phyloP scores from a whole-genome alignment of 2,797 vertebrate species.

The Artibeus lituratus region DNA sequence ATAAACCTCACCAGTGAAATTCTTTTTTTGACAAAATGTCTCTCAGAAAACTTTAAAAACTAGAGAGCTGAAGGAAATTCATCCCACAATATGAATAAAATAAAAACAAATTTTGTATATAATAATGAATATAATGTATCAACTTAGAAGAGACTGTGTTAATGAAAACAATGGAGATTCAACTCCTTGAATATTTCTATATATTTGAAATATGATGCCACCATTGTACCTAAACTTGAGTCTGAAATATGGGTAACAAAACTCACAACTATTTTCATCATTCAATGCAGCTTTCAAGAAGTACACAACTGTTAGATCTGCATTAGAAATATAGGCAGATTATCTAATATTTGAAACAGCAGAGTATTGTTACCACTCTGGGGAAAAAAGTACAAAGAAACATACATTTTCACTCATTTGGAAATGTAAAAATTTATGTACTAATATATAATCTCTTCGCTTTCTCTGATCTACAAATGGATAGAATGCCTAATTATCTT shows the following conservation, averaged over 20 bases:
- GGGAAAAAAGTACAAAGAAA: conserved; percentile 79
- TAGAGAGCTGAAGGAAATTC: conserved; percentile 58
- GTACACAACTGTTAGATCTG: conserved; percentile 79
- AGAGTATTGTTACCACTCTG: conserved; percentile 81
- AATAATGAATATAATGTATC: conserved; percentile 42
- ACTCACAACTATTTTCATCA: conserved; percentile 64
- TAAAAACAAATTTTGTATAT: conserved; percentile 45
- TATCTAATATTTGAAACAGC: conserved; percentile 81
- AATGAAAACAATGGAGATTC: conserved; percentile 48
- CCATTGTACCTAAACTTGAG: conserved; percentile 53
- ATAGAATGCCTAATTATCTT: conserved; percentile 63
- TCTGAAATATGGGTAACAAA: conserved; percentile 74
- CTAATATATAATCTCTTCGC: conserved; percentile 79
- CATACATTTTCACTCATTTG: conserved; percentile 85
- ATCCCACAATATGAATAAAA: conserved; percentile 42
- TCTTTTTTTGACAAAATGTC: conserved; percentile 48
- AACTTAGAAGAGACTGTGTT: conserved; percentile 46
- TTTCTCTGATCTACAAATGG: conserved; percentile 73
- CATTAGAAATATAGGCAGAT: conserved; percentile 88
- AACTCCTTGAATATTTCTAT: conserved; percentile 1
- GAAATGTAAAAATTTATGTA: conserved; percentile 83
- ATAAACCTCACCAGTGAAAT: conserved; percentile 42
- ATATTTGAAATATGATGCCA: conserved; percentile 27
- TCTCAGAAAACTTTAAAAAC: conserved; percentile 56
- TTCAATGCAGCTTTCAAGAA: conserved; percentile 73